A percentile compares a stretch with the other conserved stretches of the same genome.
Conservation (phyloP, 2,888 invertebrate species). For the Agrotis segetum region DNA sequence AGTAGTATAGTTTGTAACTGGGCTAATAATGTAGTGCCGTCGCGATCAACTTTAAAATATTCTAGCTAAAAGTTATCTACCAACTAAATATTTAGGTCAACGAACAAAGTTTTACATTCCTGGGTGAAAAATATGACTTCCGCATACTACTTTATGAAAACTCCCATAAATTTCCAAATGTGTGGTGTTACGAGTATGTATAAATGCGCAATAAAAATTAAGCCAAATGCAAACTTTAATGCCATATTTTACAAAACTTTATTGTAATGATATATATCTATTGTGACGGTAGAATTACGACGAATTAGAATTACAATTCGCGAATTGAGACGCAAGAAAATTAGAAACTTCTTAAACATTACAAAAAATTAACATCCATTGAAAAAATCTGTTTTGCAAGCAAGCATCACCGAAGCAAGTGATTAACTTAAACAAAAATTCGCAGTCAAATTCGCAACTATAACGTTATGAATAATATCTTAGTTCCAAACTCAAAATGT, state of each 20-base stretch:
- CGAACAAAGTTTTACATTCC: constrained; percentile 66
- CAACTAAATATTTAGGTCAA: constrained; percentile 56
- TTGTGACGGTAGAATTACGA: too few species aligned
- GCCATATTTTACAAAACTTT: constrained; percentile 32
- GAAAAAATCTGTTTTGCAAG: too few species aligned
- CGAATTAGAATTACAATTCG: too few species aligned
- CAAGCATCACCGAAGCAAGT: neutral
- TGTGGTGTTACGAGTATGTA: constrained; percentile 54
- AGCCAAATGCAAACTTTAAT: neutral
- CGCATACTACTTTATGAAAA: neutral
- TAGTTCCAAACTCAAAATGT: constrained; percentile 70
- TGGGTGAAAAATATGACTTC: constrained; percentile 53
- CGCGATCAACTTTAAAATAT: neutral
- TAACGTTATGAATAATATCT: constrained; percentile 31
- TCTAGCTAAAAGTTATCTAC: neutral
- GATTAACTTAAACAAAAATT: constrained; percentile 6
- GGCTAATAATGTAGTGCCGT: too few species aligned
- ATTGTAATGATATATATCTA: neutral
- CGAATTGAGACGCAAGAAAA: too few species aligned
- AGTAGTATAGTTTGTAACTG: too few species aligned
- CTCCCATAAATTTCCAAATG: constrained; percentile 13
- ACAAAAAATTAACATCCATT: neutral
- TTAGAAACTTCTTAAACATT: too few species aligned
- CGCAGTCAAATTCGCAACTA: constrained; percentile 18
- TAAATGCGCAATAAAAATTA: constrained; percentile 14